phyloP scores from a whole-genome alignment of 53 echinoderm and acorn worm species.

The Holothuria leucospilota region DNA sequence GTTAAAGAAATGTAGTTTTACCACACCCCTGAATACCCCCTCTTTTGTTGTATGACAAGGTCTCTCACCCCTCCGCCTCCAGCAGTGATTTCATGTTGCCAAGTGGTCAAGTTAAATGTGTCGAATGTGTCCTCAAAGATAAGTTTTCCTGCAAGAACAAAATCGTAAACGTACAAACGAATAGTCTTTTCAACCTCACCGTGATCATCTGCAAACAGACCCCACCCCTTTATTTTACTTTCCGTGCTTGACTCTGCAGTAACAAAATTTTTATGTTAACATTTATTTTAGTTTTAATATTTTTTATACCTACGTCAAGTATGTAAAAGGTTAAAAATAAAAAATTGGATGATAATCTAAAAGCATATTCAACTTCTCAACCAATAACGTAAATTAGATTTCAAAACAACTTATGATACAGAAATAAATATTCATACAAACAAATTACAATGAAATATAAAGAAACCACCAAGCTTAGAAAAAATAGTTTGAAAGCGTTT shows the following conservation, averaged over 20 bases:
- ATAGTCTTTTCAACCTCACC: neutral
- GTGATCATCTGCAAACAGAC: neutral
- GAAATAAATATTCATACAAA: neutral
- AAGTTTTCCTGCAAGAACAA: constrained; percentile 29
- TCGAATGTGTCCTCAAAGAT: constrained; percentile 91
- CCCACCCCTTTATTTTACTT: neutral
- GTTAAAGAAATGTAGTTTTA: neutral
- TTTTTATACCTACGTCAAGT: too few relatives aligned
- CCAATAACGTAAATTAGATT: too few relatives aligned
- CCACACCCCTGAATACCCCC: neutral
- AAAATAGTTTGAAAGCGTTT: neutral
- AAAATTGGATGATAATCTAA: too few relatives aligned
- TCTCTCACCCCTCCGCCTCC: constrained; percentile 88
- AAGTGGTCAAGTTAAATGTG: constrained; percentile 69
- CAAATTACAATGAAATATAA: neutral
- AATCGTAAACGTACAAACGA: neutral
- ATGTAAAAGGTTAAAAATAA: neutral
- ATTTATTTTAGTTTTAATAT: too few relatives aligned
- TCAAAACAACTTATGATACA: too few relatives aligned
- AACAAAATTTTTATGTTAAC: neutral
- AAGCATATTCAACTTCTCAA: too few relatives aligned
- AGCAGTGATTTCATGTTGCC: constrained; percentile 97
- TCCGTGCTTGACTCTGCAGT: neutral
- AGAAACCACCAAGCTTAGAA: constrained; percentile 17
- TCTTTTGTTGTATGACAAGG: neutral